Evolutionary conservation across 1,140 invertebrate genomes (phyloP).

Genomic region (Sinella curviseta): DNA sequence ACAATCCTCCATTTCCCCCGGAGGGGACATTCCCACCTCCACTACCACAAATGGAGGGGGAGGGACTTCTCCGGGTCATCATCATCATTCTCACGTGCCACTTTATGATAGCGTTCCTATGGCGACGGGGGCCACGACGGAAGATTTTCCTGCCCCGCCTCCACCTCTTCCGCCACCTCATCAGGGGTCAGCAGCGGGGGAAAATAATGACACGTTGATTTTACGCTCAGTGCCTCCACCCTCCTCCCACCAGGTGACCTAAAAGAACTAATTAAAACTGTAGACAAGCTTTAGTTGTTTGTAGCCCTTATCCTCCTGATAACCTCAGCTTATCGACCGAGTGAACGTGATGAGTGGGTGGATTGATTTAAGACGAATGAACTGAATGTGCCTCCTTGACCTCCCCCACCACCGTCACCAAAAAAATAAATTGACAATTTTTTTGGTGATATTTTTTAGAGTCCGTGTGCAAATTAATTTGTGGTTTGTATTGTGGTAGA

Average conservation of each 20-base stretch:
- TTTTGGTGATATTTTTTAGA: no score
- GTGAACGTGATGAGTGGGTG: no score
- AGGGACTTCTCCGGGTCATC: conserved; percentile 37
- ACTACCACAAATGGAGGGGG: conserved; percentile 29
- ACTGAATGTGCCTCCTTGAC: no score
- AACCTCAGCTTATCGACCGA: no score
- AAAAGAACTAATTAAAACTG: neutral
- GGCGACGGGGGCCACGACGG: neutral
- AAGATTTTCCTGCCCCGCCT: conserved; percentile 14
- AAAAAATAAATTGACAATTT: no score
- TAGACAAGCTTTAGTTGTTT: no score
- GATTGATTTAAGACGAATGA: no score
- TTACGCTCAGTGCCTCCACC: conserved; percentile 47
- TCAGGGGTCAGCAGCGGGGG: neutral
- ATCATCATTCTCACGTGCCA: neutral
- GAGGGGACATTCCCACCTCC: no score
- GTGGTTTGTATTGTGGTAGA: no score
- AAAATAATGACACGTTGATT: conserved; percentile 45
- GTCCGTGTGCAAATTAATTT: no score
- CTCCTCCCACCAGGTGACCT: conserved; percentile 40
- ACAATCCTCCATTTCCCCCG: conserved; percentile 32
- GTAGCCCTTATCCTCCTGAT: no score
- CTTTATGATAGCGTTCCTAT: neutral
- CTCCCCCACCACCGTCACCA: no score
- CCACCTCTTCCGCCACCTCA: conserved; percentile 22